These are phyloP conservation scores for Holothuria glaberrima DNA, from an alignment of 35 echinoderm and acorn worm genomes.

Conservation along the genomic window DNA sequence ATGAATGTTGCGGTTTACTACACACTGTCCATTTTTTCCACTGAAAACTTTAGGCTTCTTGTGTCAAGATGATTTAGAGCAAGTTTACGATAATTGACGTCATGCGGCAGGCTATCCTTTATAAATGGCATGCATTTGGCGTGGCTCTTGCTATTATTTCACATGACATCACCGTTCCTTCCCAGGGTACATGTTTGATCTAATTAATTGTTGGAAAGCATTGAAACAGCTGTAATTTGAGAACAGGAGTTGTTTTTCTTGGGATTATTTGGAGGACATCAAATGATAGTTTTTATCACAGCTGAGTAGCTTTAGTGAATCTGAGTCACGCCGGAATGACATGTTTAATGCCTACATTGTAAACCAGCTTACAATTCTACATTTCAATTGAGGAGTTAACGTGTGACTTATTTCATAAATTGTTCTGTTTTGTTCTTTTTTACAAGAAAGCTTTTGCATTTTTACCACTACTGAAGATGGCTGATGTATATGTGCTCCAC, in stretches of 20 bases:
- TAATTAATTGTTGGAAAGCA: constrained; percentile 46
- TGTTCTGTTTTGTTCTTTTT: too few species aligned
- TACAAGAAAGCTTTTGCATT: too few species aligned
- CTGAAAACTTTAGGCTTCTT: constrained; percentile 47
- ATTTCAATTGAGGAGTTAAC: too few species aligned
- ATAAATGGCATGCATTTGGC: constrained; percentile 6
- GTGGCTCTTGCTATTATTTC: constrained; percentile 20
- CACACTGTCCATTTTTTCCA: constrained; percentile 49
- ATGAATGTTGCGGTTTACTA: constrained; percentile 41
- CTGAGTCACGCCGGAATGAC: too few species aligned
- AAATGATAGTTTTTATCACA: background rate
- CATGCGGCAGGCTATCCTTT: constrained; percentile 26
- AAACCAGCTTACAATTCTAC: too few species aligned
- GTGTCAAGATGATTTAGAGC: constrained; percentile 42
- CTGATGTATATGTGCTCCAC: too few species aligned
- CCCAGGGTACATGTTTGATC: constrained; percentile 47
- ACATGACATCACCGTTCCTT: constrained; percentile 18
- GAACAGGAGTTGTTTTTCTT: constrained; percentile 40
- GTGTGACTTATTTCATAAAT: too few species aligned
- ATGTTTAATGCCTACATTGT: too few species aligned
- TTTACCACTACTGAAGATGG: too few species aligned
- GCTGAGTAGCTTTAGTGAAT: too few species aligned
- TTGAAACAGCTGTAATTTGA: constrained; percentile 52
- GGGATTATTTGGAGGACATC: constrained; percentile 29
- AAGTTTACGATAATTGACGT: constrained; percentile 53